Evolutionary conservation across 1,140 invertebrate genomes (phyloP), one percentile per base, ranked within the genome.

Genomic region (Drosophila athabasca): DNA sequence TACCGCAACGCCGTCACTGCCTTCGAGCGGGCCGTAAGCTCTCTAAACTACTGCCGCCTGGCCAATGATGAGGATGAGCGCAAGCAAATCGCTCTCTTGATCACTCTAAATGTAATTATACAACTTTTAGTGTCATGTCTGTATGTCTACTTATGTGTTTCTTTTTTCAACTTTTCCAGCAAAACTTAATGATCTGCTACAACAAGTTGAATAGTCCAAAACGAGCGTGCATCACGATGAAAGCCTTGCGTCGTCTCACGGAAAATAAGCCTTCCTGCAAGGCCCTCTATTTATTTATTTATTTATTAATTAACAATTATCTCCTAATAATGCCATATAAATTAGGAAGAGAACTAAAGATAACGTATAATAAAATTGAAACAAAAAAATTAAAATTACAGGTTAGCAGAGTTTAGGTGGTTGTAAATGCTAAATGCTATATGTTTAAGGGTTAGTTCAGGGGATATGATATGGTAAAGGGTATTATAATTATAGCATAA

Each of bases 101-200:
- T 93, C 17, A 94, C 93, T 69, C 83, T 95, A 8, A 95, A 95
- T 8, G 69, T 72, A 19, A 43, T 66, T 17, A 50, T 43, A 8
- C n/a, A 3, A 26, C 24, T 13, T 1, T 22, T 22, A 6, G 8
- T 1, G 7, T 3, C 13, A 19, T 19, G 17, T 19, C 17, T 19
- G 17, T 19, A 3, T 46, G 3, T 13, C 15, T 19, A 13, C 8
- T 58, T 15, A 17, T 13, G 0, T 19, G 9, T 5, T 22, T 17
- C 17, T 19, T 19, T 8, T 8, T 4, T 11, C 4, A 29, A 24
- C 26, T 26, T 9, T 57, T 8, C 0, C 66, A 93, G 93, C 13
- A 97, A 74, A 74, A 97, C 92, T 91, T 96, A 26, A 94, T 94
- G 57, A 90, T 96, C 45, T 96, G 95, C 81, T 94, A 94, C 66